phyloP scores from a whole-genome alignment of 1,140 invertebrate genomes.

The Melanaphis sacchari region DNA sequence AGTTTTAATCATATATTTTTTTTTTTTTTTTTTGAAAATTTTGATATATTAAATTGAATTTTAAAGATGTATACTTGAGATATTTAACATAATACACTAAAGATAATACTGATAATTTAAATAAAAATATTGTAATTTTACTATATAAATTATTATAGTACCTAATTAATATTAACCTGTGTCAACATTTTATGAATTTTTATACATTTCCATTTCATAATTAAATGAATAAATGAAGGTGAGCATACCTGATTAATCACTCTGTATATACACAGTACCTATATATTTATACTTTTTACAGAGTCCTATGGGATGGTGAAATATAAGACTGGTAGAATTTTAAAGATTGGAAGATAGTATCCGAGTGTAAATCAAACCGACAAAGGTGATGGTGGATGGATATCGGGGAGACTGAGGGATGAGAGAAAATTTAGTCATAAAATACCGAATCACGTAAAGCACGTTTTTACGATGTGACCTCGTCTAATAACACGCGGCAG shows the following conservation, averaged over 20 bases:
- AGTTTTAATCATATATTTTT: background rate
- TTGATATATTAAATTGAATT: background rate
- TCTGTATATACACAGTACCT: background rate
- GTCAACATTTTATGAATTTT: background rate
- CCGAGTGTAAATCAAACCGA: background rate
- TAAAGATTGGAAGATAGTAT: background rate
- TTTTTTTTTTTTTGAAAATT: background rate
- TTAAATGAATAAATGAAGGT: background rate
- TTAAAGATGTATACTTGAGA: background rate
- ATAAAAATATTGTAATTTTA: background rate
- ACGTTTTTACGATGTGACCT: background rate
- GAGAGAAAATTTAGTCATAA: background rate
- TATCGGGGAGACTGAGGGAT: background rate
- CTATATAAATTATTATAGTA: no score
- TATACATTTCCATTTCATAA: background rate
- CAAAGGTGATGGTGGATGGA: no score
- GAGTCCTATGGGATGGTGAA: background rate
- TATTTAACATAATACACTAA: background rate
- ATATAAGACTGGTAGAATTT: background rate
- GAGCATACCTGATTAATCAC: background rate
- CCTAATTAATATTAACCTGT: background rate
- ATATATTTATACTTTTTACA: background rate
- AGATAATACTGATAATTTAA: background rate
- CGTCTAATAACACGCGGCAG: background rate
- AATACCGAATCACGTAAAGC: background rate